Percentiles rank a stretch among this genome's conserved stretches.
Conservation (phyloP, 2,113 vertebrate genomes). For the Sinocyclocheilus maitianheensis region DNA sequence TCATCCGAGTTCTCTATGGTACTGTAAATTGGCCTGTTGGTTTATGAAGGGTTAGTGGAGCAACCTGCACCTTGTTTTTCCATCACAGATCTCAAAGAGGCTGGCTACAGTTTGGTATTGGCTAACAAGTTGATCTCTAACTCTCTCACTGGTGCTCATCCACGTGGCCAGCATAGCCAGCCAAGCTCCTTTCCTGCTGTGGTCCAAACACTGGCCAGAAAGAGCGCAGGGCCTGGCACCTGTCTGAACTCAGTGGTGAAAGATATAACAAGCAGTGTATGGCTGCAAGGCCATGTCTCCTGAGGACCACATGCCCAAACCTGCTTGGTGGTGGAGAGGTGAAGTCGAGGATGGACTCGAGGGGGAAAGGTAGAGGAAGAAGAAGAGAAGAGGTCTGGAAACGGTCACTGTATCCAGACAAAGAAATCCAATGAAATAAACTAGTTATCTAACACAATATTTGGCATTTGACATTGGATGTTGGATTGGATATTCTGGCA, state of each 20-base stretch:
- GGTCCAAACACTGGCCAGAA: slow-evolving; percentile 25
- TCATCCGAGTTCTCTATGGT: background rate
- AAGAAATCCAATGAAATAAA: slow-evolving; percentile 10
- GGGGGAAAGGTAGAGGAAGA: slow-evolving; percentile 10
- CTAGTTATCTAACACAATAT: background rate
- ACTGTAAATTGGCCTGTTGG: slow-evolving; percentile 43
- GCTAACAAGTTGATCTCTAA: slow-evolving; percentile 35
- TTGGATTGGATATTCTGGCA: too few species aligned
- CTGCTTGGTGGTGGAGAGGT: slow-evolving; percentile 9
- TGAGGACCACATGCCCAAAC: slow-evolving; percentile 34
- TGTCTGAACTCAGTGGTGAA: slow-evolving; percentile 29
- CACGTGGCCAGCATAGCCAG: background rate
- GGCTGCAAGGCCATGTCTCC: slow-evolving; percentile 26
- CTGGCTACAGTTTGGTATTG: slow-evolving; percentile 29
- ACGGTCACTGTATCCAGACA: background rate
- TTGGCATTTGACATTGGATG: background rate
- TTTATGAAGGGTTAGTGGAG: slow-evolving; percentile 37
- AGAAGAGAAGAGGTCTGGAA: slow-evolving; percentile 3
- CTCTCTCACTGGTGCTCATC: slow-evolving; percentile 31
- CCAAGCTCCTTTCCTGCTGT: background rate
- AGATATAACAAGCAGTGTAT: slow-evolving; percentile 23
- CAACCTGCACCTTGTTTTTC: slow-evolving; percentile 25
- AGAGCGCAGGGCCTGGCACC: slow-evolving; percentile 19
- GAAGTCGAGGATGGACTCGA: slow-evolving; percentile 1
- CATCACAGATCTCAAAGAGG: slow-evolving; percentile 30